These are phyloP conservation scores for Macrobrachium nipponense DNA, from an alignment of 1,140 invertebrate genomes.

Conservation along the genomic window DNA sequence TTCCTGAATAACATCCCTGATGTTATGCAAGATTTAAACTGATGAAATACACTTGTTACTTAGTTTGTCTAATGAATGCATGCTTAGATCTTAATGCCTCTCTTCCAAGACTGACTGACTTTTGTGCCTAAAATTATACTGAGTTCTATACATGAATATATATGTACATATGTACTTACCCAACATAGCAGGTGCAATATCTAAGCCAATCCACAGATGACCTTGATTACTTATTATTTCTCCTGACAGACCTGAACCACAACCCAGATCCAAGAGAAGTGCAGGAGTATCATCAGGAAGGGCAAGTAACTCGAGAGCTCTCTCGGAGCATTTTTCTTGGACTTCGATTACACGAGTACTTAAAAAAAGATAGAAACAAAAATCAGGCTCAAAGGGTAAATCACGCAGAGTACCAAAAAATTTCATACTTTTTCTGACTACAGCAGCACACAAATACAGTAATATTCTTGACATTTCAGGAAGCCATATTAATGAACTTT, in stretches of 20 bases:
- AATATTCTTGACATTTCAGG: too few species aligned
- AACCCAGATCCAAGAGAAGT: slow-evolving; percentile 94
- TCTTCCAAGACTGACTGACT: not conserved
- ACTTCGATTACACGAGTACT: slow-evolving; percentile 97
- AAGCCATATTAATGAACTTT: too few species aligned
- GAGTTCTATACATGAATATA: too few species aligned
- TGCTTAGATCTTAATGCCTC: not conserved
- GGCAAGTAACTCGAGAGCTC: slow-evolving; percentile 91
- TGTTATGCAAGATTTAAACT: too few species aligned
- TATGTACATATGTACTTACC: too few species aligned
- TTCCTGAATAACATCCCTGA: too few species aligned
- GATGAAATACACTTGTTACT: too few species aligned
- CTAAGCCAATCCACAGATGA: slow-evolving; percentile 95
- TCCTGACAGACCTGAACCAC: slow-evolving; percentile 97
- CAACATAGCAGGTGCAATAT: slow-evolving; percentile 95
- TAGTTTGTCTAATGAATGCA: not conserved
- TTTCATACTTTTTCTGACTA: too few species aligned
- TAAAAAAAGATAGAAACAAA: slow-evolving; percentile 14
- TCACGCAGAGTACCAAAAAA: too few species aligned
- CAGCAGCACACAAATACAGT: too few species aligned
- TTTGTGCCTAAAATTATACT: not conserved
- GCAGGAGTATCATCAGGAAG: slow-evolving; percentile 86
- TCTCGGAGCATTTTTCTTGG: slow-evolving; percentile 92
- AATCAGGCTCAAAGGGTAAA: too few species aligned
- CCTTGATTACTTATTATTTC: slow-evolving; percentile 91